Evolutionary conservation across 2,888 invertebrate species (phyloP).

Genomic region (Drosophila paracracens): DNA sequence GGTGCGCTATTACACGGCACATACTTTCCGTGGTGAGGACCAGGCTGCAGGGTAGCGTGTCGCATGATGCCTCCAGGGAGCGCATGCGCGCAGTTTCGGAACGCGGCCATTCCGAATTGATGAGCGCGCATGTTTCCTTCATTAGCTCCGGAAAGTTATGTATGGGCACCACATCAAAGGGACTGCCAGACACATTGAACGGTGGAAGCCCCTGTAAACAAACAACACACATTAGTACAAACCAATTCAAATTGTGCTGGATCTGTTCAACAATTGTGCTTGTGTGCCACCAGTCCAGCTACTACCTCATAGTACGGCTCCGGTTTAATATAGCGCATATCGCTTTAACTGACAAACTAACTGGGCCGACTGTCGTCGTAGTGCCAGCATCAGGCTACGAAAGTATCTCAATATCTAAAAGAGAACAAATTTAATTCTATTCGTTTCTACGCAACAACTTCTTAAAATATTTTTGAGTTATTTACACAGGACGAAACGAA

Average conservation of each 20-base stretch:
- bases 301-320: slow-evolving; percentile 85
- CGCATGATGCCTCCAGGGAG: slow-evolving; percentile 90
- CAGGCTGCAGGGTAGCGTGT: slow-evolving; percentile 90
- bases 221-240: background rate
- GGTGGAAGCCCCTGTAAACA: slow-evolving; percentile 84
- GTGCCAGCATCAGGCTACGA: slow-evolving; percentile 61
- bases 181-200: slow-evolving; percentile 84
- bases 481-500: slow-evolving; percentile 47
- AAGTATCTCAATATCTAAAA: slow-evolving; percentile 70
- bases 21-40: slow-evolving; percentile 87
- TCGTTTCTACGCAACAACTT: slow-evolving; percentile 25
- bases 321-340: slow-evolving; percentile 84
- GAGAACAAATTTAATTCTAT: slow-evolving; percentile 64
- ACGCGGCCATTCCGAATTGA: slow-evolving; percentile 95
- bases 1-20: slow-evolving; percentile 90
- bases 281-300: slow-evolving; percentile 51
- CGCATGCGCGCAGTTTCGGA: slow-evolving; percentile 92
- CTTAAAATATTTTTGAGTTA: slow-evolving; percentile 30
- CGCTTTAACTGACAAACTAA: slow-evolving; percentile 61
- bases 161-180: slow-evolving; percentile 88
- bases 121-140: slow-evolving; percentile 90
- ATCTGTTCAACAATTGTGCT: background rate
- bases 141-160: slow-evolving; percentile 90
- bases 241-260: background rate
- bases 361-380: slow-evolving; percentile 56